Conservation (phyloP, 2,888 invertebrate species). For the Acanthosepion pharaonis region DNA sequence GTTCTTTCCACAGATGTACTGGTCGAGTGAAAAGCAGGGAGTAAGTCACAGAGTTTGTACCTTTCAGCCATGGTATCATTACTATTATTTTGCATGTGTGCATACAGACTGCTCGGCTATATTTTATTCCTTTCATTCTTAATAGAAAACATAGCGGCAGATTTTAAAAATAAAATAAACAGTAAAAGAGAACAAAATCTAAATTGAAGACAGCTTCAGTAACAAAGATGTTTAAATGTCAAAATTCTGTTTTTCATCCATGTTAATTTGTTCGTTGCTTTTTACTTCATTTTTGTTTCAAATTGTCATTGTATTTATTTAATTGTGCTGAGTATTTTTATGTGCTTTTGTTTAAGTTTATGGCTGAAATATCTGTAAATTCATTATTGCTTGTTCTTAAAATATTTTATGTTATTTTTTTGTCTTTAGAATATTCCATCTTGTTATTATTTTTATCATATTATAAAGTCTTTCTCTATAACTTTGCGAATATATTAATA, state of each 20-base stretch:
- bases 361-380: background rate
- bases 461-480: too few species aligned
- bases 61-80: conserved; percentile 4
- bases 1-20: background rate
- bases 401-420: too few species aligned
- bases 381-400: background rate
- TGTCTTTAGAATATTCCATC: too few species aligned
- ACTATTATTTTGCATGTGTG: conserved; percentile 3
- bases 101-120: background rate
- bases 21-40: conserved; percentile 9
- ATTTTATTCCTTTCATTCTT: background rate
- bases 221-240: too few species aligned
- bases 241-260: too few species aligned
- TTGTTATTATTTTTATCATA: too few species aligned
- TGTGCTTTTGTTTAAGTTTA: background rate
- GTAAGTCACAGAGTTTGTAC: conserved; percentile 36
- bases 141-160: background rate
- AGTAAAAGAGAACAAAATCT: too few species aligned
- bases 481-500: too few species aligned
- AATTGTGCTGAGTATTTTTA: background rate
- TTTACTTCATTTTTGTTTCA: too few species aligned
- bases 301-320: background rate
- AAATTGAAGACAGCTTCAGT: too few species aligned
- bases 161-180: too few species aligned
- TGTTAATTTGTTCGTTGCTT: too few species aligned